These are phyloP conservation scores for Psephotus haematonotus DNA, from an alignment of 2,113 vertebrate species.

Conservation along the genomic window DNA sequence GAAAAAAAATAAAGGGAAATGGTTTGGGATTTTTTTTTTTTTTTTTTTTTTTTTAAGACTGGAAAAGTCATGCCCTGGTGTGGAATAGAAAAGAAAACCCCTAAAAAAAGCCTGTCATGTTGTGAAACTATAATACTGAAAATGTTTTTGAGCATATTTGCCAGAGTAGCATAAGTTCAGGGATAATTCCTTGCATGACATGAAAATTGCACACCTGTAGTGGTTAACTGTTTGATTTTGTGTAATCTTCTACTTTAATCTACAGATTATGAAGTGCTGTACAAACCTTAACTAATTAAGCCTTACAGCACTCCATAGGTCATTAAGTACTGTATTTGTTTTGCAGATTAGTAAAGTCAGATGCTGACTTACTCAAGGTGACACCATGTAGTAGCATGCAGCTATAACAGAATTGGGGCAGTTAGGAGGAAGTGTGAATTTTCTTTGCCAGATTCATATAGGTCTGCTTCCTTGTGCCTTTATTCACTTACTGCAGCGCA, in stretches of 20 bases:
- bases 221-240: not conserved
- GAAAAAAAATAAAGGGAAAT: no score
- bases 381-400: not conserved
- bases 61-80: not conserved
- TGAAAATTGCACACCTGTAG: not conserved
- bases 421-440: not conserved
- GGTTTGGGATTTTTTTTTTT: no score
- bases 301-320: not conserved
- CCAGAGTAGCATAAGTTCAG: not conserved
- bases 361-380: not conserved
- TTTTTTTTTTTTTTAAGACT: no score
- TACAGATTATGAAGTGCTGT: not conserved
- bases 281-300: constrained; percentile 9
- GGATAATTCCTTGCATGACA: not conserved
- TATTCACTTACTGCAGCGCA: not conserved
- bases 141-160: not conserved
- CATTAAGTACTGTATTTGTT: not conserved
- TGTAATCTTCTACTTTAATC: not conserved
- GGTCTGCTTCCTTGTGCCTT: not conserved
- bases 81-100: not conserved
- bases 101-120: not conserved
- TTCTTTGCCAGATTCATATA: not conserved
- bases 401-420: not conserved
- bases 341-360: constrained; percentile 10
- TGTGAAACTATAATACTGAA: not conserved